Evolutionary conservation across 2,888 invertebrate species (phyloP).

Genomic region (Tetragonisca angustula): DNA sequence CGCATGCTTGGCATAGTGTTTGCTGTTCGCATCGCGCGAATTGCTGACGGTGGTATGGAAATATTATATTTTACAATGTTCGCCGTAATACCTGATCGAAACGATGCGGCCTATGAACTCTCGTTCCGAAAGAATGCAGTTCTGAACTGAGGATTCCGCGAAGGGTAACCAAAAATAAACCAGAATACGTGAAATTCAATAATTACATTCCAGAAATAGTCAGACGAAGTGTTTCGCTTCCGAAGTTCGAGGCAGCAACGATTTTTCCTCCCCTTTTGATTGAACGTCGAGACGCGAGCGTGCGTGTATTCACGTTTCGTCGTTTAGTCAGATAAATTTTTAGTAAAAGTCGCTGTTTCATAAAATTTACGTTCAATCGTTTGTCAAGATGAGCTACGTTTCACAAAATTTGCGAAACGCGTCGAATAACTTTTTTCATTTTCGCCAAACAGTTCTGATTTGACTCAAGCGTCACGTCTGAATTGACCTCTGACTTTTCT

Average conservation of each 20-base stretch:
- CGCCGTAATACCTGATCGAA: not conserved
- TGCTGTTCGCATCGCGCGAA: no score
- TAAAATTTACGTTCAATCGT: no score
- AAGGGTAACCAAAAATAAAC: not conserved
- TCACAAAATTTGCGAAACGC: no score
- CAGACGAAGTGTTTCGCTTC: not conserved
- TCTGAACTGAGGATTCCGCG: not conserved
- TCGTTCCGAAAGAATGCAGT: not conserved
- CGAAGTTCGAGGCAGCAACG: not conserved
- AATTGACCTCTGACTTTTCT: no score
- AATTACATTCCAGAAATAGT: constrained; percentile 2
- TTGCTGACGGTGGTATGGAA: not conserved
- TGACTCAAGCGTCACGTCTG: no score
- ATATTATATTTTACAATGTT: not conserved
- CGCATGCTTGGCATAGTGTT: not conserved
- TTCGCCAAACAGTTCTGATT: no score
- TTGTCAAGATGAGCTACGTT: no score
- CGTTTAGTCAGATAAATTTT: no score
- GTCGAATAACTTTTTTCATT: no score
- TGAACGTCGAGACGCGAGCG: not conserved
- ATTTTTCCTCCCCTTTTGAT: not conserved
- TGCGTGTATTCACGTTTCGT: not conserved
- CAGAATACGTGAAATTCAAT: not conserved
- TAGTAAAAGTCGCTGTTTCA: no score
- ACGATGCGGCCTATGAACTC: not conserved